Base-by-base conservation (phyloP, 2,113 vertebrate genomes). In the Tachuris rubrigastra region DNA sequence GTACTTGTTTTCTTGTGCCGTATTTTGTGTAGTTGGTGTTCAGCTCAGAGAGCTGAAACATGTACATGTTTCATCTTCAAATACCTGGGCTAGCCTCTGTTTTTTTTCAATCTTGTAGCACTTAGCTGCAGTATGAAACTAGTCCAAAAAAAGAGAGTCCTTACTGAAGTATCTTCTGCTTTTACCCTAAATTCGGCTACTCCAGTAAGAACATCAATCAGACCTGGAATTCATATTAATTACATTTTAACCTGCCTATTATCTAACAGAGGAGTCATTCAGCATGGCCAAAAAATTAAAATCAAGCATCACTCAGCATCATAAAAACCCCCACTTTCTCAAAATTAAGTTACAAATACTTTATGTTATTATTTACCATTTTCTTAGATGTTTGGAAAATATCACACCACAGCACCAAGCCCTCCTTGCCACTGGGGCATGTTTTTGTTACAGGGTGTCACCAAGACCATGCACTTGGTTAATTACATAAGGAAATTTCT, bases 1-100 rank as follows among this genome's bases (percentile, higher is more conserved):
- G n/a, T 33, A 21, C 42, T 53, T 23, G 31, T 58, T 84, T 88
- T 19, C 79, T 31, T 14, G 33, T 0, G 0, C 47, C 1, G 1
- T 4, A 6, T n/a, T 92, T 88, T 63, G n/a, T 33, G 59, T 44
- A 42, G 12, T 21, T 8, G 21, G 27, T 47, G 28, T 27, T 85
- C 85, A 80, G 86, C 60, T 77, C 58, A n/a, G 27, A 16, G 65
- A 55, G 49, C 42, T 85, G 84, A 47, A 77, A 16, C 60, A 72
- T 2, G 5, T 2, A 3, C 5, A 4, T 8, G 12, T 35, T 82
- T 68, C 3, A 60, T 25, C 46, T 85, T 44, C 39, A 74, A 30
- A 63, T 5, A 67, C 18, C 10, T 17, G 21, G 35, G 39, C 19
- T 20, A 71, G 24, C 10, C 56, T 72, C 44, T 71, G 27, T 2